Evolutionary conservation across 2,797 vertebrate species (phyloP).

Genomic region (Diglossa cyanea): DNA sequence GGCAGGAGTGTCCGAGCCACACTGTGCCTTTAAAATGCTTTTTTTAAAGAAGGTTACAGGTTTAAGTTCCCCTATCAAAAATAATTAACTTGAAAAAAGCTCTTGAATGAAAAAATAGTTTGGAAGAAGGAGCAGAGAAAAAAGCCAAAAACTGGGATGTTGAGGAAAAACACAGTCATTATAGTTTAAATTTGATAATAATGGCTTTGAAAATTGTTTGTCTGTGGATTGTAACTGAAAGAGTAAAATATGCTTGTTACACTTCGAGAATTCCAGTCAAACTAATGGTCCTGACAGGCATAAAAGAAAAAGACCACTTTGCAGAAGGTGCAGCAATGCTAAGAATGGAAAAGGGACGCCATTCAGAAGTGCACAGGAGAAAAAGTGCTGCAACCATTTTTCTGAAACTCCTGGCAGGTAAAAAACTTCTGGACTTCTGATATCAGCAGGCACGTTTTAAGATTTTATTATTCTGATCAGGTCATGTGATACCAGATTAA

Average conservation of each 20-base stretch:
- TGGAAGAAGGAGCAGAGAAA: background rate
- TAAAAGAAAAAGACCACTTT: constrained; percentile 74
- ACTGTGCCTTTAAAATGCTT: accelerated
- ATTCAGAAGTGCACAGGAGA: constrained; percentile 77
- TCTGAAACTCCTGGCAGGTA: constrained; percentile 76
- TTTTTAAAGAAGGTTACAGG: background rate
- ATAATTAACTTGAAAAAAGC: background rate
- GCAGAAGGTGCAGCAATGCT: constrained; percentile 50
- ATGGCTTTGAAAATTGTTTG: background rate
- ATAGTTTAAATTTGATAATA: background rate
- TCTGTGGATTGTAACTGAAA: background rate
- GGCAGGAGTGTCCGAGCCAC: accelerated
- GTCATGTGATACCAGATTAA: background rate
- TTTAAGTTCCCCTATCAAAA: background rate
- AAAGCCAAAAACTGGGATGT: accelerated
- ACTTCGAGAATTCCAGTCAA: constrained; percentile 81
- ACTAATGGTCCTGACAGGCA: constrained; percentile 71
- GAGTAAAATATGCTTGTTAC: background rate
- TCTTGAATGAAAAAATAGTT: background rate
- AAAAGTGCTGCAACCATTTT: constrained; percentile 71
- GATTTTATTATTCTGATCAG: background rate
- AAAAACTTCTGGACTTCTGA: background rate
- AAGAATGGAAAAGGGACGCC: constrained; percentile 76
- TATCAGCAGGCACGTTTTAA: background rate
- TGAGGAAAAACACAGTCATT: background rate